Evolutionary conservation across 2,797 vertebrate species (phyloP).

Genomic region (Bucorvus abyssinicus): DNA sequence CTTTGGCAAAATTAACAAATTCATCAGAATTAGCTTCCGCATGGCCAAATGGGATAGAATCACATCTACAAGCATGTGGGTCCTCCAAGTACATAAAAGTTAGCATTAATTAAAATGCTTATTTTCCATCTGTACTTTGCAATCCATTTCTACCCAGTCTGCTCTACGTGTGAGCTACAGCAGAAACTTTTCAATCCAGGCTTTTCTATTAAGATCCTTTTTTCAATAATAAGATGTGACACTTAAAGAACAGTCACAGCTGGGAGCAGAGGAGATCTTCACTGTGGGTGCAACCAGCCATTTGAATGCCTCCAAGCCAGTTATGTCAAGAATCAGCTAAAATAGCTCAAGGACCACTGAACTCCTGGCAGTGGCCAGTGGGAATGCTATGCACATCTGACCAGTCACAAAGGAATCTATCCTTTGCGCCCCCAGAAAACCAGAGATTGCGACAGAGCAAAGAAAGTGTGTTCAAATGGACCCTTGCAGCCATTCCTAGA

Average conservation of each 20-base stretch:
- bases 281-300: background rate
- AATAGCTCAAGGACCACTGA: background rate
- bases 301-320: background rate
- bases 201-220: background rate
- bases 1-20: conserved; percentile 46
- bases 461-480: background rate
- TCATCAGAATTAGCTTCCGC: conserved; percentile 50
- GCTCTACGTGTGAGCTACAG: background rate
- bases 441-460: background rate
- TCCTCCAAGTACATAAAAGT: conserved; percentile 42
- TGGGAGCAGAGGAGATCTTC: background rate
- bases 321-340: background rate
- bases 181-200: background rate
- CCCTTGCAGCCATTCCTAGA: background rate
- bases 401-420: background rate
- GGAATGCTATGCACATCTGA: background rate
- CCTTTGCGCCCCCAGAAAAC: background rate
- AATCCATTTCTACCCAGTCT: background rate
- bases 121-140: conserved; percentile 48
- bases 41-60: conserved; percentile 40
- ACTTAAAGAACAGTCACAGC: background rate
- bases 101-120: conserved; percentile 65
- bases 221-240: background rate
- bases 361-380: background rate
- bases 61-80: background rate